Conservation (phyloP, 2,797 vertebrate genomes). For the Mus caroli region DNA sequence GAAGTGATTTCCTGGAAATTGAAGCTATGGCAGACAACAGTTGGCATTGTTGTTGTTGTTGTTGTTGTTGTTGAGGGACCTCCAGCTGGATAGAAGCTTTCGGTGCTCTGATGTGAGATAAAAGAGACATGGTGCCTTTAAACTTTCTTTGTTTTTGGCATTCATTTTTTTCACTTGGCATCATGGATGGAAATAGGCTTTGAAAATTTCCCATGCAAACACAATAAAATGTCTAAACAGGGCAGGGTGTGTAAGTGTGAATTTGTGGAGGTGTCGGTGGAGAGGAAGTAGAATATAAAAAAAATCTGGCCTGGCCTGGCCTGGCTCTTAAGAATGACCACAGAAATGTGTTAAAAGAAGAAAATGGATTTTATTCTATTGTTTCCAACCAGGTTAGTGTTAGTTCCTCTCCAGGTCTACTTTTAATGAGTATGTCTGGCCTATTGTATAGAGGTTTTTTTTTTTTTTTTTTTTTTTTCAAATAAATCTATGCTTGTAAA, state of each 20-base stretch:
- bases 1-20: constrained; percentile 26
- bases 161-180: constrained; percentile 64
- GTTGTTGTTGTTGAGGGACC: not conserved
- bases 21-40: not conserved
- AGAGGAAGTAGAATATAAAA: constrained; percentile 49
- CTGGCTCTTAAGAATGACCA: constrained; percentile 46
- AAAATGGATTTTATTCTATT: constrained; percentile 20
- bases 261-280: constrained; percentile 22
- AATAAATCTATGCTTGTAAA: constrained; percentile 30
- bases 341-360: constrained; percentile 9
- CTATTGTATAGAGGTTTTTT: not conserved
- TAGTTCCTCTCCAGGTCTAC: not conserved
- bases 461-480: not conserved
- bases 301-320: not conserved
- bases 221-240: constrained; percentile 65
- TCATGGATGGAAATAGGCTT: constrained; percentile 65
- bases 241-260: constrained; percentile 68
- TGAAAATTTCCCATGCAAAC: constrained; percentile 64
- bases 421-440: constrained; percentile 44
- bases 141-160: constrained; percentile 1
- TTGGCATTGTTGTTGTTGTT: not conserved
- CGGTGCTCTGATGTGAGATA: not conserved
- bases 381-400: constrained; percentile 60
- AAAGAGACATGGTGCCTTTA: not conserved
- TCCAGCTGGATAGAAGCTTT: constrained; percentile 3